These are phyloP conservation scores for Lerista edwardsae DNA, from an alignment of 2,797 vertebrate genomes.

Conservation along the genomic window DNA sequence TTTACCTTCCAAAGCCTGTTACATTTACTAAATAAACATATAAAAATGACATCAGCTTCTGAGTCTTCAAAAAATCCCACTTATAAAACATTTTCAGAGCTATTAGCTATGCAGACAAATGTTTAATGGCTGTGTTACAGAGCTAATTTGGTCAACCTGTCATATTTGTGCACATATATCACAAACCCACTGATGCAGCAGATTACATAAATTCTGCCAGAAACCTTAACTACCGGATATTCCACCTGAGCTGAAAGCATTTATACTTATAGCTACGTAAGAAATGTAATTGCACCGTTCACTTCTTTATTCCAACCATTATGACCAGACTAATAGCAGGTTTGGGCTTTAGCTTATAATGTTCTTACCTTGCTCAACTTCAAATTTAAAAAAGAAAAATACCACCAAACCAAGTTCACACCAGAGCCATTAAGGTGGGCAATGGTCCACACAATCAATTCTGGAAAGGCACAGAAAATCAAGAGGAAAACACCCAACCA, in stretches of 20 bases:
- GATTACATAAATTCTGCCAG: conserved; percentile 7
- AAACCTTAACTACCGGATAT: conserved; percentile 18
- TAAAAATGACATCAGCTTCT: not conserved
- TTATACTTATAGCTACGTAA: conserved; percentile 44
- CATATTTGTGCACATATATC: not conserved
- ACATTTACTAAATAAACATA: conserved; percentile 11
- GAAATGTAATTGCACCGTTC: no score
- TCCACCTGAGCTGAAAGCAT: conserved; percentile 34
- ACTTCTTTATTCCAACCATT: conserved; percentile 58
- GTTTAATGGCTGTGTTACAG: not conserved
- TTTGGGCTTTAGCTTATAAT: conserved; percentile 42
- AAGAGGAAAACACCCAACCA: not conserved
- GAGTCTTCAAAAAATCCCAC: conserved; percentile 24
- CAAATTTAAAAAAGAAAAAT: conserved; percentile 16
- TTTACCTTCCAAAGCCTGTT: not conserved
- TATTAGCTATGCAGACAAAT: conserved; percentile 31
- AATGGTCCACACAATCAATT: not conserved
- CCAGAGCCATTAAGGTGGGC: not conserved
- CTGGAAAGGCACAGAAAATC: not conserved
- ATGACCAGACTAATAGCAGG: conserved; percentile 54
- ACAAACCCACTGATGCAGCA: not conserved
- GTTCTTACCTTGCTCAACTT: conserved; percentile 42
- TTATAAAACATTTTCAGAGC: not conserved
- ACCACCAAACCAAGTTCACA: conserved; percentile 34
- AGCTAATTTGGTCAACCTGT: conserved; percentile 34